These are phyloP conservation scores for Athrips mouffetella DNA, from an alignment of 2,888 invertebrate species.

Conservation along the genomic window DNA sequence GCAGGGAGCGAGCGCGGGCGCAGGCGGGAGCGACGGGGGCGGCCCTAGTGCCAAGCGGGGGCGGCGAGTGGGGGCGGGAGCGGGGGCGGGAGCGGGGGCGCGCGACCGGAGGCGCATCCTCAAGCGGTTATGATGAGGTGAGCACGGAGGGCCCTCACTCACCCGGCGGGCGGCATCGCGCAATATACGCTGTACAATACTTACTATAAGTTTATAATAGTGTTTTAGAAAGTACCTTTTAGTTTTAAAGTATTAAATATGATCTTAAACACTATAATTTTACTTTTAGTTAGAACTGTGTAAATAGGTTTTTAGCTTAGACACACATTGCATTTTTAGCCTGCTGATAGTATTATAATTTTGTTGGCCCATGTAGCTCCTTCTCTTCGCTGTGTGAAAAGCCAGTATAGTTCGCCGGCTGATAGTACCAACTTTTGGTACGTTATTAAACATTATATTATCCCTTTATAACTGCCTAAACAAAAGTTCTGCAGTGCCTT, in stretches of 20 bases:
- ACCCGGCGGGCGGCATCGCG: neutral
- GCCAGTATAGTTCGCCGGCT: too few relatives aligned
- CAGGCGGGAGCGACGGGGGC: slow-evolving; percentile 71
- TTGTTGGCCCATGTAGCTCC: too few relatives aligned
- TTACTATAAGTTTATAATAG: slow-evolving; percentile 1
- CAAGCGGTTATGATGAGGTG: slow-evolving; percentile 47
- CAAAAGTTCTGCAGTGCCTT: too few relatives aligned
- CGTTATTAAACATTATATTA: too few relatives aligned
- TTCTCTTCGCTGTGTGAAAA: too few relatives aligned
- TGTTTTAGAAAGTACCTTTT: slow-evolving; percentile 9
- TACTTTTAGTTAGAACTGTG: neutral
- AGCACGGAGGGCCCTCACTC: neutral
- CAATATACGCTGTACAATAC: neutral
- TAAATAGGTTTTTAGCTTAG: neutral
- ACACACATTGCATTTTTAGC: neutral
- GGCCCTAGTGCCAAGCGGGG: slow-evolving; percentile 90
- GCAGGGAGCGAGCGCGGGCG: slow-evolving; percentile 13
- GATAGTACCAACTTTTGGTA: too few relatives aligned
- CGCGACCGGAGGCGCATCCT: slow-evolving; percentile 51
- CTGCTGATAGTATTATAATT: neutral
- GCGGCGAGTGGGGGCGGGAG: slow-evolving; percentile 66
- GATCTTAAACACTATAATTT: neutral
- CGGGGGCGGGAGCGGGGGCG: slow-evolving; percentile 83
- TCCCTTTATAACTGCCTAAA: too few relatives aligned
- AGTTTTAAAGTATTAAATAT: slow-evolving; percentile 9